A percentile compares a stretch with the other conserved stretches of the same genome.
These are phyloP conservation scores for Psilopsiagon aurifrons DNA, from an alignment of 2,113 vertebrate species.

Conservation along the genomic window DNA sequence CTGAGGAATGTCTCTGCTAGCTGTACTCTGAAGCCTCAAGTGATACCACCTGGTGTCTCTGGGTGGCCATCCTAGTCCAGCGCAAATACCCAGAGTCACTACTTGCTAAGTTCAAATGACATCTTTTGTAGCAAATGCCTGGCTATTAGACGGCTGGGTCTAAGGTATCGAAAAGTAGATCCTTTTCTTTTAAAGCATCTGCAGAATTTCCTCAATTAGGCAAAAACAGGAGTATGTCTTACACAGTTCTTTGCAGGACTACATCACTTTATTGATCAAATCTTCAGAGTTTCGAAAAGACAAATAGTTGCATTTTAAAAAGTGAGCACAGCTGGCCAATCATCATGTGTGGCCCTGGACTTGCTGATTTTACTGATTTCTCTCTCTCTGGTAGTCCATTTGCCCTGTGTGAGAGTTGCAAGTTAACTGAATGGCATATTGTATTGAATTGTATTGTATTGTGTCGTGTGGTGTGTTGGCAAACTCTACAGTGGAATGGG, in stretches of 20 bases:
- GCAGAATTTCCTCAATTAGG: background rate
- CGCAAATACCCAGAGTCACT: background rate
- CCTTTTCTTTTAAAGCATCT: background rate
- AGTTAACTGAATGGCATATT: background rate
- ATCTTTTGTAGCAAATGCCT: background rate
- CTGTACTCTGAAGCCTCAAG: background rate
- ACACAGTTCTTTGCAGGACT: background rate
- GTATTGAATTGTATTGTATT: background rate
- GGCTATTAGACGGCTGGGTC: background rate
- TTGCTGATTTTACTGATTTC: background rate
- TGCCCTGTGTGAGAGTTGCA: background rate
- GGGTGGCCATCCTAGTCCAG: background rate
- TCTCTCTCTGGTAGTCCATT: background rate
- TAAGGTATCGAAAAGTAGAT: background rate
- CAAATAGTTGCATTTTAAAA: background rate
- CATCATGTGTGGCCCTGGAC: fast-evolving
- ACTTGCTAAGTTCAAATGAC: background rate
- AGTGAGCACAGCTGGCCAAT: background rate
- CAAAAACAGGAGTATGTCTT: background rate
- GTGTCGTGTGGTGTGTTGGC: background rate
- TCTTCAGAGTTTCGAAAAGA: background rate
- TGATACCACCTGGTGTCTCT: background rate
- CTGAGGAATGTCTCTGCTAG: background rate
- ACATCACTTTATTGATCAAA: background rate
- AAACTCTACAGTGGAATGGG: background rate